Conservation (phyloP, 2,888 invertebrate genomes). For the Pseudoips prasinana region DNA sequence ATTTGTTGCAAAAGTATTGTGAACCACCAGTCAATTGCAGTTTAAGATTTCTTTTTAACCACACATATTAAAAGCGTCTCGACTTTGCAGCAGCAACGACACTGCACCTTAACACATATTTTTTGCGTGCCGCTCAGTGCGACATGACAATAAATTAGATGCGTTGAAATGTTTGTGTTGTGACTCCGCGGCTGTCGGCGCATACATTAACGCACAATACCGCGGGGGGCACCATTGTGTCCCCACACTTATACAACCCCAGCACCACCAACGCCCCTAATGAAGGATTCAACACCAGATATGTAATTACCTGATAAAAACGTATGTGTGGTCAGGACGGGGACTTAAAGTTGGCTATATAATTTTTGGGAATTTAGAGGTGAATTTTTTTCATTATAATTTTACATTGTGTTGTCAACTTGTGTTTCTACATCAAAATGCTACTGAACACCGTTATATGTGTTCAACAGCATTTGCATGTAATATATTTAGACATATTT, state of each 20-base stretch:
- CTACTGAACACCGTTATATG: too few species aligned
- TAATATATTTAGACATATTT: too few species aligned
- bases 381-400: too few species aligned
- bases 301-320: conserved; percentile 74
- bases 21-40: too few species aligned
- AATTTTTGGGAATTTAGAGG: too few species aligned
- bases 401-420: too few species aligned
- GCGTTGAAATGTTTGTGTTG: conserved; percentile 80
- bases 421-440: too few species aligned
- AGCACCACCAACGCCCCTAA: conserved; percentile 52
- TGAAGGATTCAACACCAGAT: conserved; percentile 66
- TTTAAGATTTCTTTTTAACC: too few species aligned
- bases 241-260: conserved; percentile 45
- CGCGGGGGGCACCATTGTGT: conserved; percentile 73
- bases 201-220: conserved; percentile 74
- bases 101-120: conserved; percentile 65
- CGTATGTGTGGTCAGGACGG: conserved; percentile 38
- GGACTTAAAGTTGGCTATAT: conserved; percentile 8
- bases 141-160: conserved; percentile 75
- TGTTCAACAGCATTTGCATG: too few species aligned
- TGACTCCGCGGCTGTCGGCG: conserved; percentile 58
- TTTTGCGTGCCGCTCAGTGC: conserved; percentile 63
- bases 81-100: neutral
- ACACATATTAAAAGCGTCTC: too few species aligned
- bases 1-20: too few species aligned